Evolutionary conservation across 2,888 invertebrate genomes (phyloP).

Genomic region (Meloe dianella): DNA sequence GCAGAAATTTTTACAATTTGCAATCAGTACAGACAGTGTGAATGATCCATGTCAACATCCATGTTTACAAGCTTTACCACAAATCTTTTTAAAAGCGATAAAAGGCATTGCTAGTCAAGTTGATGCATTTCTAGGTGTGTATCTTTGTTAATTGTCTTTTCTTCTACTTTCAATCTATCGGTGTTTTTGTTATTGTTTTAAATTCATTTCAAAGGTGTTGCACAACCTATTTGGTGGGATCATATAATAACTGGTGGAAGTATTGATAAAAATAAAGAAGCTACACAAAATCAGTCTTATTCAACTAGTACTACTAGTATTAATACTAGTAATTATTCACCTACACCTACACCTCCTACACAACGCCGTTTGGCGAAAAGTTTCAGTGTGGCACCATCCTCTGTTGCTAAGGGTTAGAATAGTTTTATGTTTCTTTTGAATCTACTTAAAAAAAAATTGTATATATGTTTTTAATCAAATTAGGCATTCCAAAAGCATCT

Average conservation of each 20-base stretch:
- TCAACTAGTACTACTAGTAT: slow-evolving; percentile 6
- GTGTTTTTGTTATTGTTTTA: no score
- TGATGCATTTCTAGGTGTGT: slow-evolving; percentile 91
- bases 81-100: slow-evolving; percentile 92
- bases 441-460: not conserved
- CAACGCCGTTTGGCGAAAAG: slow-evolving; percentile 90
- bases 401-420: slow-evolving; percentile 66
- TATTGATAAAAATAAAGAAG: slow-evolving; percentile 57
- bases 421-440: slow-evolving; percentile 14
- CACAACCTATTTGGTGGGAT: slow-evolving; percentile 62
- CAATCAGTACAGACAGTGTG: slow-evolving; percentile 74
- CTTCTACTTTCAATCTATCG: slow-evolving; percentile 12
- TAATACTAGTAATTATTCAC: slow-evolving; percentile 60
- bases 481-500: slow-evolving; percentile 82
- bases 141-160: slow-evolving; percentile 2
- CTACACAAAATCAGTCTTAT: slow-evolving; percentile 14
- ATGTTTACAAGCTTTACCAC: slow-evolving; percentile 80
- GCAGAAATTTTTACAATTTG: slow-evolving; percentile 80
- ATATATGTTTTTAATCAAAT: not conserved
- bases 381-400: slow-evolving; percentile 84
- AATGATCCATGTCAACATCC: slow-evolving; percentile 92
- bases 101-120: slow-evolving; percentile 91
- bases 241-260: slow-evolving; percentile 58
- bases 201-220: slow-evolving; percentile 59
- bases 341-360: slow-evolving; percentile 81